phyloP scores from a whole-genome alignment of 2,797 vertebrate genomes.

The Apogon talboti region DNA sequence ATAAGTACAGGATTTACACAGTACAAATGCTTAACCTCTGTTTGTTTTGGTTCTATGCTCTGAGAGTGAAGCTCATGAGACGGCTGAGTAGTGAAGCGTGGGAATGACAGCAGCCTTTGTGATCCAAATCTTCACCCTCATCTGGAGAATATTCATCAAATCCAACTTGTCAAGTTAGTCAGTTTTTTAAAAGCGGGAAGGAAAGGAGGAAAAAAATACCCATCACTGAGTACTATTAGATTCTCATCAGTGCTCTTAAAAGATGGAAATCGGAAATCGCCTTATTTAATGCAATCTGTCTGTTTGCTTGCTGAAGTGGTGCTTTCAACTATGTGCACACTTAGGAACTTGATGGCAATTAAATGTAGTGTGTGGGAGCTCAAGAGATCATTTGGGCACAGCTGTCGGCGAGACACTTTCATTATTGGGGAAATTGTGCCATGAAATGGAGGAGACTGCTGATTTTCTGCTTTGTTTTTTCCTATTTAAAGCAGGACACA shows the following conservation, averaged over 20 bases:
- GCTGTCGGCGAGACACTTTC: slow-evolving; percentile 37
- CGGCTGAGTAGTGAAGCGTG: slow-evolving; percentile 15
- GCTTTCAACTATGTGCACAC: slow-evolving; percentile 12
- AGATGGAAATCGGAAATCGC: slow-evolving; percentile 39
- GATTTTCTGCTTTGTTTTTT: neutral
- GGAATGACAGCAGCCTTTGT: slow-evolving; percentile 29
- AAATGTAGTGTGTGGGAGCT: slow-evolving; percentile 36
- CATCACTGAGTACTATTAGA: slow-evolving; percentile 12
- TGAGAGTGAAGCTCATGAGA: slow-evolving; percentile 2
- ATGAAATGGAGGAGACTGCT: neutral
- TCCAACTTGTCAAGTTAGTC: slow-evolving; percentile 12
- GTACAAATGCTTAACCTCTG: slow-evolving; percentile 14
- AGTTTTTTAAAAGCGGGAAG: neutral
- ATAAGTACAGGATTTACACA: neutral
- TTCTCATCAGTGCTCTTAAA: slow-evolving; percentile 33
- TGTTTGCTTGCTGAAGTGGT: slow-evolving; percentile 36
- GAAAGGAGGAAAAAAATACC: slow-evolving; percentile 5
- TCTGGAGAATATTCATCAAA: slow-evolving; percentile 11
- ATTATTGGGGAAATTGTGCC: slow-evolving; percentile 26
- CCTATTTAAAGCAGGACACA: neutral
- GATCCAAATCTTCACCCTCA: slow-evolving; percentile 19
- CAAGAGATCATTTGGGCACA: slow-evolving; percentile 47
- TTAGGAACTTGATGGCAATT: slow-evolving; percentile 38
- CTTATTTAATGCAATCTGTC: slow-evolving; percentile 29
- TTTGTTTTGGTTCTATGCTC: slow-evolving; percentile 27